phyloP scores from a whole-genome alignment of 2,888 invertebrate genomes.

The Sialis fuliginosa region DNA sequence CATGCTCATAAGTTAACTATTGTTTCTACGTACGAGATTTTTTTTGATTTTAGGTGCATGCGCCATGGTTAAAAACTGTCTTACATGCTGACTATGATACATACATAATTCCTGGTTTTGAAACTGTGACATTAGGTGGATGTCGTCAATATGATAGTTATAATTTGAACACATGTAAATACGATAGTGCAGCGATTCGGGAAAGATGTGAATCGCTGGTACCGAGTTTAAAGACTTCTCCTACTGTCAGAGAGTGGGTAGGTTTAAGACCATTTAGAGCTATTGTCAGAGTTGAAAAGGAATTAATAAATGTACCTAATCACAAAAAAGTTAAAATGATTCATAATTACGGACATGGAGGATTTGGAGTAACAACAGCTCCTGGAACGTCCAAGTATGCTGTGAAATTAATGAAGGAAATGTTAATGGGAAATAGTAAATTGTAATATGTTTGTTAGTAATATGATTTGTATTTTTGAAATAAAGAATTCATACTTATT shows the following conservation, averaged over 20 bases:
- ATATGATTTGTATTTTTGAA: neutral
- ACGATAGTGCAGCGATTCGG: slow-evolving; percentile 59
- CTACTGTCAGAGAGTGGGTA: slow-evolving; percentile 44
- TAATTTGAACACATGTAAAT: slow-evolving; percentile 41
- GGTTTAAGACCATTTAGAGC: slow-evolving; percentile 72
- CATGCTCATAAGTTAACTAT: no score
- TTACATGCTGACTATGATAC: slow-evolving; percentile 75
- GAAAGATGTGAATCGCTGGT: slow-evolving; percentile 60
- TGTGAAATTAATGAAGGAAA: slow-evolving; percentile 43
- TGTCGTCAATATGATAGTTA: slow-evolving; percentile 68
- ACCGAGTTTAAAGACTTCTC: slow-evolving; percentile 43
- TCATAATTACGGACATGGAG: slow-evolving; percentile 92
- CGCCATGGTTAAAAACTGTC: slow-evolving; percentile 81
- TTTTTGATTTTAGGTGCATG: slow-evolving; percentile 35
- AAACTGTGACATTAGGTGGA: slow-evolving; percentile 67
- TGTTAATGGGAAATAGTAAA: slow-evolving; percentile 24
- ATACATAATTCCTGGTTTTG: slow-evolving; percentile 65
- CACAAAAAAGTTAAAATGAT: slow-evolving; percentile 44
- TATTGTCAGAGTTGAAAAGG: slow-evolving; percentile 53
- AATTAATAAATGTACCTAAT: slow-evolving; percentile 21
- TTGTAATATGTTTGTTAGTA: slow-evolving; percentile 11
- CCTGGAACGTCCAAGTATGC: slow-evolving; percentile 76
- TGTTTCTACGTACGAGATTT: no score
- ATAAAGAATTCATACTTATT: no score
- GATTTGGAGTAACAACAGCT: slow-evolving; percentile 78